A percentile compares a stretch with the other conserved stretches of the same genome.
Evolutionary conservation across 2,113 vertebrate genomes (phyloP).

Genomic region (Oncorhynchus clarkii): DNA sequence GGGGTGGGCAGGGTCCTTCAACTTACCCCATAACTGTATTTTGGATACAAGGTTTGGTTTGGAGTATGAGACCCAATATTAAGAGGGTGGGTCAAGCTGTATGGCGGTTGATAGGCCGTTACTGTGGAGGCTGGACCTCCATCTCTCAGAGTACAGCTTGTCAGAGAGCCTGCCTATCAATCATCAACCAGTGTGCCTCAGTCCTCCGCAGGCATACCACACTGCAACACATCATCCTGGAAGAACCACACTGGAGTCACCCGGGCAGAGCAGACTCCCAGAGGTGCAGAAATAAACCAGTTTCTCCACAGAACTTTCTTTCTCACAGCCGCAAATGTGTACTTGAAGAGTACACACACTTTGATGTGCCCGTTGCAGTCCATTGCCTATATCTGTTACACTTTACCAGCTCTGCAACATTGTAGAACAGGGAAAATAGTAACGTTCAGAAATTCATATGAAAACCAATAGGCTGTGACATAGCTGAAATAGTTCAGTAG

Average conservation of each 20-base stretch:
- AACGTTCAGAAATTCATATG: not conserved
- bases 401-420: not conserved
- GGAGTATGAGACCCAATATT: no score
- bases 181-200: no score
- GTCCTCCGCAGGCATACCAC: not conserved
- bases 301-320: not conserved
- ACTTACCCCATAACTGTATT: no score
- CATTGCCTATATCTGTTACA: not conserved
- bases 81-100: constrained; percentile 11
- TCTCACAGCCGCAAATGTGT: not conserved
- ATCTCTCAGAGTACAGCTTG: constrained; percentile 7
- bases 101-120: constrained; percentile 20
- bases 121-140: not conserved
- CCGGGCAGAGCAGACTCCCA: not conserved
- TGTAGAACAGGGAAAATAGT: not conserved
- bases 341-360: not conserved
- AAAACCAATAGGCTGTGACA: not conserved
- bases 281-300: not conserved
- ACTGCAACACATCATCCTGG: not conserved
- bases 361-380: not conserved
- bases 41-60: no score
- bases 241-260: not conserved
- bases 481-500: not conserved
- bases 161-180: constrained; percentile 1
- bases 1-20: no score